Base-by-base conservation (phyloP, 1,140 invertebrate genomes). In the Trichoplusia ni region DNA sequence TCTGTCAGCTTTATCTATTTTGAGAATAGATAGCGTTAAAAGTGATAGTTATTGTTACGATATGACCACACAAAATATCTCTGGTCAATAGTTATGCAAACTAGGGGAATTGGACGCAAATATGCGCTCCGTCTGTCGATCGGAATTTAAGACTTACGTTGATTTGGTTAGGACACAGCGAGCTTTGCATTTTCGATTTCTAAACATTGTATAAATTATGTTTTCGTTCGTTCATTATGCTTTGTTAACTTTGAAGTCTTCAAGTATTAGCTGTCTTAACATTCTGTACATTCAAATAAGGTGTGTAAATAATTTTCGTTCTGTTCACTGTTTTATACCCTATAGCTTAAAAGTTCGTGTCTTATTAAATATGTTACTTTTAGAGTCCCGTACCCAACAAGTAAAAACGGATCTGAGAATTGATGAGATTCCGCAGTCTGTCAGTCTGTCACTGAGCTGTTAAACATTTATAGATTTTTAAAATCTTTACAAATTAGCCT, bases 71-170 rank as follows among this genome's bases (percentile, higher is more conserved):
- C 44, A 29, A 47, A n/a, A 47, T 27, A 16, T 2, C n/a, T 2
- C 18, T 8, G 14, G n/a, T n/a, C 13, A 2, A 29, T 4, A 4
- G n/a, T n/a, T 49, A 49, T 49, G 25, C 46, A 9, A 16, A 49
- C 13, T 31, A 9, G n/a, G 4, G 13, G 33, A 47, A 47, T 47
- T 9, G 44, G 14, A 16, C 11, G 9, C 46, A 16, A 49, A 25
- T 18, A 23, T 4, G n/a, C 16, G 2, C n/a, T 6, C 8, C 13
- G 23, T 31, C 29, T 49, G 46, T 49, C 16, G 8, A n/a, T n/a
- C 2, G 25, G 13, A 49, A 49, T 49, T 49, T 31, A 49, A 49
- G 25, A 49, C 46, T 31, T 18, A 18, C 46, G n/a, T 49, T 29
- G 25, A 49, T 27, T 29, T 21, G 9, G 19, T 19, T 29, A 18